phyloP scores from a whole-genome alignment of 1,140 invertebrate genomes.

The Arctopsyche grandis region DNA sequence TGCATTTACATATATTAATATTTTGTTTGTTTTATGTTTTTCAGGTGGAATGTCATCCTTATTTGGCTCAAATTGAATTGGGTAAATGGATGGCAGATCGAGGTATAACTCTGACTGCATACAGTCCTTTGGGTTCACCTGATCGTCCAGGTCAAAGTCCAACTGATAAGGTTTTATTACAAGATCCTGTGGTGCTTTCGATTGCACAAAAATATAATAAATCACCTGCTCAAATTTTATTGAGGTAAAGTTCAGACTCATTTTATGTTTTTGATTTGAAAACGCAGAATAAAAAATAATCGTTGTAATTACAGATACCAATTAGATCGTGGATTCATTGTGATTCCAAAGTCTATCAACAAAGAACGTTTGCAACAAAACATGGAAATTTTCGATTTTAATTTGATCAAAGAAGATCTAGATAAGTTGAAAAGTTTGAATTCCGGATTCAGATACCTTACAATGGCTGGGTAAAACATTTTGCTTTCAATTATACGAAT shows the following conservation, averaged over 20 bases:
- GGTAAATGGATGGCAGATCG: slow-evolving; percentile 73
- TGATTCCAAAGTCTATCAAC: slow-evolving; percentile 74
- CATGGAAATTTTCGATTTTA: slow-evolving; percentile 78
- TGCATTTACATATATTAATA: neutral
- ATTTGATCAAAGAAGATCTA: slow-evolving; percentile 69
- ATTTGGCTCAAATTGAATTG: slow-evolving; percentile 77
- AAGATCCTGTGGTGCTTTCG: slow-evolving; percentile 64
- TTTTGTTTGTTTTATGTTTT: neutral
- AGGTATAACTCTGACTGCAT: slow-evolving; percentile 77
- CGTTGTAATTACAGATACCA: slow-evolving; percentile 65
- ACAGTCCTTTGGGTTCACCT: slow-evolving; percentile 81
- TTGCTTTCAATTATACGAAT: no score
- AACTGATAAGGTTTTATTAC: slow-evolving; percentile 72
- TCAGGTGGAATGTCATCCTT: slow-evolving; percentile 81
- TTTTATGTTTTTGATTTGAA: slow-evolving; percentile 47
- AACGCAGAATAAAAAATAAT: neutral
- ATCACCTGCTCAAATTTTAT: slow-evolving; percentile 74
- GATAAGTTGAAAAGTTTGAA: slow-evolving; percentile 64
- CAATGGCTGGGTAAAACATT: slow-evolving; percentile 62
- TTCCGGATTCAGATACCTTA: slow-evolving; percentile 63
- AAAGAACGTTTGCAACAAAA: slow-evolving; percentile 76
- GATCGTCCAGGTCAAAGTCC: slow-evolving; percentile 75
- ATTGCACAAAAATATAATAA: slow-evolving; percentile 74
- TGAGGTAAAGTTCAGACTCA: slow-evolving; percentile 62
- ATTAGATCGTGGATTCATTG: slow-evolving; percentile 71